Evolutionary conservation across 2,888 invertebrate genomes (phyloP).

Genomic region (Villa cingulata): DNA sequence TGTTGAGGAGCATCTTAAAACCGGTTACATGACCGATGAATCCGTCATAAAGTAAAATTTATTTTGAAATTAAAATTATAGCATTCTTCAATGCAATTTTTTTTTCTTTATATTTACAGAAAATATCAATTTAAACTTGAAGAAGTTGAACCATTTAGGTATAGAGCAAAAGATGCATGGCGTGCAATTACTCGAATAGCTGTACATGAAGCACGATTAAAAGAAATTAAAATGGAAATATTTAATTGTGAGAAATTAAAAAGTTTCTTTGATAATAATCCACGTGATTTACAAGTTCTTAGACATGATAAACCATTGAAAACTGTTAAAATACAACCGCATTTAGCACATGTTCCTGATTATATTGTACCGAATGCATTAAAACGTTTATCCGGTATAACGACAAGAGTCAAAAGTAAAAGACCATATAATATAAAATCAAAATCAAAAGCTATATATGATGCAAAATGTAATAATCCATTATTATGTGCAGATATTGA

Average conservation of each 20-base stretch:
- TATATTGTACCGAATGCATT: conserved; percentile 74
- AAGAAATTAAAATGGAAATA: conserved; percentile 90
- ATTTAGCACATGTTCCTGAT: conserved; percentile 83
- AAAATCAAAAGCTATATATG: conserved; percentile 26
- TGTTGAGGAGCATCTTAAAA: conserved; percentile 60
- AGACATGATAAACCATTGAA: conserved; percentile 76
- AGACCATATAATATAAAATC: conserved; percentile 13
- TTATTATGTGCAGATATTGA: conserved; percentile 31
- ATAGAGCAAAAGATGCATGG: conserved; percentile 91
- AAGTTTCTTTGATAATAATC: conserved; percentile 86
- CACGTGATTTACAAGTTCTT: conserved; percentile 70
- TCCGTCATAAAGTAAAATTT: conserved; percentile 44
- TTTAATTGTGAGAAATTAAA: conserved; percentile 84
- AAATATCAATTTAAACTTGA: conserved; percentile 89
- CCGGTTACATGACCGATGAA: conserved; percentile 47
- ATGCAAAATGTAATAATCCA: conserved; percentile 29
- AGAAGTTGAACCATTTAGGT: conserved; percentile 91
- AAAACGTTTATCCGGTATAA: conserved; percentile 47
- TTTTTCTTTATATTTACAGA: conserved; percentile 33
- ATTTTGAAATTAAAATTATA: neutral
- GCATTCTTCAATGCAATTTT: neutral
- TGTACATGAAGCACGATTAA: conserved; percentile 83
- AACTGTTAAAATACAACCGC: conserved; percentile 68
- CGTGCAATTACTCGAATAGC: conserved; percentile 86
- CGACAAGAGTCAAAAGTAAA: conserved; percentile 14